These are phyloP conservation scores for Zaprionus gabonicus DNA, from an alignment of 1,140 invertebrate genomes.

Conservation along the genomic window DNA sequence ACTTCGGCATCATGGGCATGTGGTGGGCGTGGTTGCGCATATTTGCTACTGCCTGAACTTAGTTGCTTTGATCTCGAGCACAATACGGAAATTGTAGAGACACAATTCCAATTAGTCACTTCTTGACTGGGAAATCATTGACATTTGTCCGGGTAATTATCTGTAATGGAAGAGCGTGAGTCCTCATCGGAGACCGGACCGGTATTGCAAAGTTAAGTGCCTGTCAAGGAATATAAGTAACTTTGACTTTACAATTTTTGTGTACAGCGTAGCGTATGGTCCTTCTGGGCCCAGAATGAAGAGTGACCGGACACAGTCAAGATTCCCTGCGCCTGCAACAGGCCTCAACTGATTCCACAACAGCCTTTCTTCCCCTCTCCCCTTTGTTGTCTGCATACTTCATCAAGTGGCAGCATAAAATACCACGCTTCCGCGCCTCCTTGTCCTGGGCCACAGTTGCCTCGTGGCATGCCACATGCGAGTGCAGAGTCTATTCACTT, in stretches of 20 bases:
- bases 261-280: neutral
- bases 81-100: conserved; percentile 11
- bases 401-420: conserved; percentile 52
- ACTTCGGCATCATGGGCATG: neutral
- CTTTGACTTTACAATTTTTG: neutral
- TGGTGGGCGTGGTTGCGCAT: conserved; percentile 5
- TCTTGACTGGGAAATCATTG: neutral
- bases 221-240: neutral
- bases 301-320: neutral
- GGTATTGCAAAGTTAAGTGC: neutral
- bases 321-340: neutral
- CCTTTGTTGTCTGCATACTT: conserved; percentile 40
- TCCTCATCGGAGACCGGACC: neutral
- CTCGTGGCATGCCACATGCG: conserved; percentile 18
- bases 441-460: conserved; percentile 19
- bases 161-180: neutral
- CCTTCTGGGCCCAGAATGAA: neutral
- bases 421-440: conserved; percentile 28
- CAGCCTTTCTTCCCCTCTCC: neutral
- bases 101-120: conserved; percentile 36
- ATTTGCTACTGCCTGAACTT: conserved; percentile 10
- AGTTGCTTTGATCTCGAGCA: conserved; percentile 15
- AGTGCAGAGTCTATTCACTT: conserved; percentile 67
- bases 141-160: conserved; percentile 31
- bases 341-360: neutral